Evolutionary conservation across 2,888 invertebrate species (phyloP), one percentile per base, ranked within the genome.

Genomic region (Eilema depressum): DNA sequence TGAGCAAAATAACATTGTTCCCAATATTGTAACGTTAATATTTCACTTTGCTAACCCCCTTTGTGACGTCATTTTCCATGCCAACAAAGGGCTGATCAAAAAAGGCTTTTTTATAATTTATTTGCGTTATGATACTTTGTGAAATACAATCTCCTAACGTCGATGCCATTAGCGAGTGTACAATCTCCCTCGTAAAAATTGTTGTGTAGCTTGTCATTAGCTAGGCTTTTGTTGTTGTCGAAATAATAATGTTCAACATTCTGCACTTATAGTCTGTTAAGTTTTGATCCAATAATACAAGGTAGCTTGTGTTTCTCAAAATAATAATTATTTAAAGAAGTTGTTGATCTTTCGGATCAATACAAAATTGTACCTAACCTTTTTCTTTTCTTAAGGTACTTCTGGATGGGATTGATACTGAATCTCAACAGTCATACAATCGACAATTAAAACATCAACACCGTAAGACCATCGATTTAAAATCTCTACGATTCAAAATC

Each of bases 71-170:
- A 63, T 63, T 68, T 68, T n/a, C 25, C 26, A 66, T 12, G 53
- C 37, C 56, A 30, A 59, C 61, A 70, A 56, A 78, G 70, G 62
- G 60, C 41, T 53, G 23, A 68, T 69, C 63, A 63, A 57, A 70
- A 65, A 61, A 61, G 56, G 62, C 37, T 75, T 74, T 74, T 69
- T 68, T 63, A 59, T 25, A 67, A 70, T 64, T 64, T 67, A 68
- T 70, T 66, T 56, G 37, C 56, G 10, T 65, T 20, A 68, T 66
- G 69, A 66, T 71, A 75, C 71, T 63, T 70, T 71, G 56, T 67
- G 70, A 75, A 74, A 81, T 71, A 74, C 62, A 73, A 75, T 77
- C 30, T 76, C 25, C 59, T 26, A 63, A 67, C 65, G 66, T 60
- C 23, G 33, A 56, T n/a, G 65, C 71, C 67, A 76, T 79, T 76